These are phyloP conservation scores for Chlorodrepanis virens DNA, from an alignment of 2,113 vertebrate species.

Conservation along the genomic window DNA sequence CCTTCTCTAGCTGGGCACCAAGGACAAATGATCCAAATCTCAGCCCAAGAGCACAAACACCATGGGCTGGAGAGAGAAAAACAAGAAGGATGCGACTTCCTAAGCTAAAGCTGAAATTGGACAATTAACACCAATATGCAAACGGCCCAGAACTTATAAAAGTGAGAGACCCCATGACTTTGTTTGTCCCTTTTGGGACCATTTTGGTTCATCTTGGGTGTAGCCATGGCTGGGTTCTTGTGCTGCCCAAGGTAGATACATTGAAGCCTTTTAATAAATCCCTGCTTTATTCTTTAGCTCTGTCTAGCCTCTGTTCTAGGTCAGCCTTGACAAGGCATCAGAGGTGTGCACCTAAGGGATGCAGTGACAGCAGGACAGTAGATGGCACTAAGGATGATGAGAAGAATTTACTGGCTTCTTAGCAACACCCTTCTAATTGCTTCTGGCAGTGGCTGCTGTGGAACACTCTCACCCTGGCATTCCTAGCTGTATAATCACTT, in stretches of 20 bases:
- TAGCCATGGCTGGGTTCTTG: neutral
- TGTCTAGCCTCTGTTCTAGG: neutral
- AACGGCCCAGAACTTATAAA: neutral
- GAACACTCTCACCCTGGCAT: neutral
- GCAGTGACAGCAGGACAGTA: neutral
- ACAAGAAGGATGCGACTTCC: neutral
- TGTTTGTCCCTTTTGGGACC: neutral
- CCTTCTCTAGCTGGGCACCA: neutral
- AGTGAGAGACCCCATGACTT: neutral
- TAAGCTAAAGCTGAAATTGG: neutral
- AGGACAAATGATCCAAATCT: neutral
- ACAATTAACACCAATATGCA: neutral
- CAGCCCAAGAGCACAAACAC: neutral
- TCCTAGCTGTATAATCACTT: fast-evolving
- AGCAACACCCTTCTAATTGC: neutral
- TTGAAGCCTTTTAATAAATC: neutral
- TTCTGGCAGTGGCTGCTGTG: neutral
- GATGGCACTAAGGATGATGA: neutral
- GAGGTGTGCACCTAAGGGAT: neutral
- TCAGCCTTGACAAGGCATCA: neutral
- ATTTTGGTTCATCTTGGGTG: neutral
- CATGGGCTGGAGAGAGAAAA: neutral
- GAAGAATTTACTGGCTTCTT: neutral
- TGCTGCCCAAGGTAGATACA: neutral
- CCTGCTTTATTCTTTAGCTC: neutral